Conservation (phyloP, 2,113 vertebrate species). For the Cyrtonyx montezumae region DNA sequence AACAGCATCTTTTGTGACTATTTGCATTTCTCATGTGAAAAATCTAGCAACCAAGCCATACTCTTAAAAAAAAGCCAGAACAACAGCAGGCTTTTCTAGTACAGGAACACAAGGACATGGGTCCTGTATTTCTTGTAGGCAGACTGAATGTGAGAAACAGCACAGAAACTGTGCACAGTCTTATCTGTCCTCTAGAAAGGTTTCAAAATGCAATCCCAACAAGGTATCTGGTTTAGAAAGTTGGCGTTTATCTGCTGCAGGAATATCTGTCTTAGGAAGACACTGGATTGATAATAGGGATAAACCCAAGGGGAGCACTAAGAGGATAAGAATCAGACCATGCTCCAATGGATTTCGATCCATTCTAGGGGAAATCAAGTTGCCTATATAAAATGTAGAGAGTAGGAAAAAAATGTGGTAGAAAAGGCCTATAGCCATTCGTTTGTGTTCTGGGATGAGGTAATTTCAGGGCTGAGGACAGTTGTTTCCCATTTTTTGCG, state of each 20-base stretch:
- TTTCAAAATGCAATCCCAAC: slow-evolving; percentile 11
- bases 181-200: neutral
- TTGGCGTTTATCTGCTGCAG: slow-evolving; percentile 1
- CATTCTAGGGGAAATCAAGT: neutral
- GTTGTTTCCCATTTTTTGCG: neutral
- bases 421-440: neutral
- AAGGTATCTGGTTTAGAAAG: slow-evolving; percentile 41
- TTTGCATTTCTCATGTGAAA: neutral
- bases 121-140: neutral
- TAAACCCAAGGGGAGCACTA: neutral
- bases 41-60: neutral
- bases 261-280: slow-evolving; percentile 31
- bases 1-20: neutral
- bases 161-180: accelerated
- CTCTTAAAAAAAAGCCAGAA: neutral
- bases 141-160: neutral
- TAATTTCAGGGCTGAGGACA: neutral
- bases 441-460: neutral
- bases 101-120: neutral
- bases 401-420: neutral
- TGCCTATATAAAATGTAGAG: neutral
- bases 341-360: slow-evolving; percentile 2
- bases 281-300: neutral
- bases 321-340: slow-evolving; percentile 13
- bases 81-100: accelerated